These are phyloP conservation scores for Halesus radiatus DNA, from an alignment of 1,140 invertebrate species.

Conservation along the genomic window DNA sequence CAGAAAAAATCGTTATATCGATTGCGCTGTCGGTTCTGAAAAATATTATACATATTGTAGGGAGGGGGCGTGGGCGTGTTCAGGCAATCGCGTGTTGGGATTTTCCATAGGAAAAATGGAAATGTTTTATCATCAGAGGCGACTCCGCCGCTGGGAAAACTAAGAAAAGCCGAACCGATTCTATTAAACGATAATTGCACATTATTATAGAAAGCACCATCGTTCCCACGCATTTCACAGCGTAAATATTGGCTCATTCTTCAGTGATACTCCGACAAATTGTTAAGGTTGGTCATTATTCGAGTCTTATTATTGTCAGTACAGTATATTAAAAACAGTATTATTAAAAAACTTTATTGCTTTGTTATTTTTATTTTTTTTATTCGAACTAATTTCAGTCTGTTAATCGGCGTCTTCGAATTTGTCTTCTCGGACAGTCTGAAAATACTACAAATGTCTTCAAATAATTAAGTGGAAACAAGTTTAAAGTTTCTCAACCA, in stretches of 20 bases:
- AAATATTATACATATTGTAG: background rate
- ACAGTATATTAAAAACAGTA: too few species aligned
- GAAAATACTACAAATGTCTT: too few species aligned
- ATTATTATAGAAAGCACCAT: background rate
- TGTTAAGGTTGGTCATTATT: too few species aligned
- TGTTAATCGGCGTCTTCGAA: too few species aligned
- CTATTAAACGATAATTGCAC: background rate
- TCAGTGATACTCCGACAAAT: background rate
- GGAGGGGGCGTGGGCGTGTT: background rate
- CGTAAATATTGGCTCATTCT: too few species aligned
- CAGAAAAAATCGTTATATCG: background rate
- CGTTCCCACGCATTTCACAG: background rate
- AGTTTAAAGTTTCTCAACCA: too few species aligned
- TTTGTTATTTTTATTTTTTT: too few species aligned
- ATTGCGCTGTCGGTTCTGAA: background rate
- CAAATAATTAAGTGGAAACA: too few species aligned
- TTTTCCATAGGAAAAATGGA: background rate
- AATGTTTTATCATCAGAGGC: slow-evolving; percentile 10
- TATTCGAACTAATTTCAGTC: too few species aligned
- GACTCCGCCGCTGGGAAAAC: background rate
- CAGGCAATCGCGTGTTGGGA: background rate
- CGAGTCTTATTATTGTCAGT: too few species aligned
- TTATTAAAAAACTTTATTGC: too few species aligned
- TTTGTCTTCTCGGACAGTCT: too few species aligned
- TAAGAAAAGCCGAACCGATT: background rate